These are phyloP conservation scores for Drosophila siamana DNA, from an alignment of 2,888 invertebrate species.

Conservation along the genomic window DNA sequence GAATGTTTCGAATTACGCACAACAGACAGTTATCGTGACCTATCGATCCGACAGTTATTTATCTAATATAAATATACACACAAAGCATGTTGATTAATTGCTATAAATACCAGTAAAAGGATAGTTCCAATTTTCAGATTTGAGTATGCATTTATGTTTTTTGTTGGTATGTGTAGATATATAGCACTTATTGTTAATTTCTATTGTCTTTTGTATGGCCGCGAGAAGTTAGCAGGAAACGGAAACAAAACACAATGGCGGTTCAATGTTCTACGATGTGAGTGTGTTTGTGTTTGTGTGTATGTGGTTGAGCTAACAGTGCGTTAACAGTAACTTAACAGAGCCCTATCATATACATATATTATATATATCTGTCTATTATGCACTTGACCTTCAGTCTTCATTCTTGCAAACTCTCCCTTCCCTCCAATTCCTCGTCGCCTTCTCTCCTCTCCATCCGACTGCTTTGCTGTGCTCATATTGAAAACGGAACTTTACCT, in stretches of 20 bases:
- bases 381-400: constrained; percentile 78
- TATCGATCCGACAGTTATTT: constrained; percentile 1
- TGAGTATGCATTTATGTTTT: constrained; percentile 11
- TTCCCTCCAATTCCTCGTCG: neutral
- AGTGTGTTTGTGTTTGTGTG: neutral
- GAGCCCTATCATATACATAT: constrained; percentile 24
- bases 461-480: constrained; percentile 38
- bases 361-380: constrained; percentile 36
- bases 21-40: constrained; percentile 11
- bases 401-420: constrained; percentile 56
- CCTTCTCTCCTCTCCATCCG: constrained; percentile 6
- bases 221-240: constrained; percentile 42
- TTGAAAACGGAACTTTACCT: constrained; percentile 52
- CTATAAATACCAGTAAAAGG: constrained; percentile 22
- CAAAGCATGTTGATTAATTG: constrained; percentile 5
- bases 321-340: constrained; percentile 42
- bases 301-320: constrained; percentile 46
- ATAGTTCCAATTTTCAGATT: neutral
- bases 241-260: constrained; percentile 12
- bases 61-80: constrained; percentile 21
- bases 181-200: constrained; percentile 13
- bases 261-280: neutral
- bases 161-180: constrained; percentile 11
- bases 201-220: constrained; percentile 75
- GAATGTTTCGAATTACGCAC: constrained; percentile 62